phyloP scores from a whole-genome alignment of 2,113 vertebrate species.

The Thamnophis sirtalis region DNA sequence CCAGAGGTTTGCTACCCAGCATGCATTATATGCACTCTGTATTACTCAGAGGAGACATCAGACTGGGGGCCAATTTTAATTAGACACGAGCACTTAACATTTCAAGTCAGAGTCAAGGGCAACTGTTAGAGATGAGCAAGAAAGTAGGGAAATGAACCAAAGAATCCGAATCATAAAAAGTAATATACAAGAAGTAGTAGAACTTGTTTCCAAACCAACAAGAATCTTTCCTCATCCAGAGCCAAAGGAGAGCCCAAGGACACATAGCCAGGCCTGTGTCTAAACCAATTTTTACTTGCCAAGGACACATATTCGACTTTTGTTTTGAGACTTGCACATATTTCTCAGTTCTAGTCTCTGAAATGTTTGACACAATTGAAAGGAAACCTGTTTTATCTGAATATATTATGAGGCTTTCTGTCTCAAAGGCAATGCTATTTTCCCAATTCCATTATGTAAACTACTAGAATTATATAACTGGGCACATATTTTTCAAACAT shows the following conservation, averaged over 20 bases:
- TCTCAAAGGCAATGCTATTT: background rate
- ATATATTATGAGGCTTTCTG: background rate
- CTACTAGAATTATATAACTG: constrained; percentile 13
- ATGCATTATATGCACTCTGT: background rate
- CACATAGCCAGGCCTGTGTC: background rate
- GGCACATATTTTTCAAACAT: constrained; percentile 23
- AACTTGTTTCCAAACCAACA: background rate
- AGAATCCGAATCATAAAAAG: background rate
- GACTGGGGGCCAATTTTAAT: background rate
- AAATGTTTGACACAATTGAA: no score
- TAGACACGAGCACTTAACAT: background rate
- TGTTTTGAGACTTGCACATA: background rate
- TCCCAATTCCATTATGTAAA: background rate
- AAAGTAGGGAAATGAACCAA: no score
- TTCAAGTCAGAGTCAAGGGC: background rate
- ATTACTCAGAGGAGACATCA: background rate
- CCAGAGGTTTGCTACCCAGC: background rate
- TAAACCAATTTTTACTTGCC: background rate
- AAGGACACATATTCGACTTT: background rate
- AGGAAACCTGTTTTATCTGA: background rate
- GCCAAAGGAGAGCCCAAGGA: background rate
- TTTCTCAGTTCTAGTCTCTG: background rate
- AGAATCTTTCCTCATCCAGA: background rate
- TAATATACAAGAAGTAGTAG: background rate
- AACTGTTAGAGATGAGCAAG: background rate